Conservation (phyloP, 37 sponge, comb jelly and placozoan genomes). For the Aphrocallistes beatrix region DNA sequence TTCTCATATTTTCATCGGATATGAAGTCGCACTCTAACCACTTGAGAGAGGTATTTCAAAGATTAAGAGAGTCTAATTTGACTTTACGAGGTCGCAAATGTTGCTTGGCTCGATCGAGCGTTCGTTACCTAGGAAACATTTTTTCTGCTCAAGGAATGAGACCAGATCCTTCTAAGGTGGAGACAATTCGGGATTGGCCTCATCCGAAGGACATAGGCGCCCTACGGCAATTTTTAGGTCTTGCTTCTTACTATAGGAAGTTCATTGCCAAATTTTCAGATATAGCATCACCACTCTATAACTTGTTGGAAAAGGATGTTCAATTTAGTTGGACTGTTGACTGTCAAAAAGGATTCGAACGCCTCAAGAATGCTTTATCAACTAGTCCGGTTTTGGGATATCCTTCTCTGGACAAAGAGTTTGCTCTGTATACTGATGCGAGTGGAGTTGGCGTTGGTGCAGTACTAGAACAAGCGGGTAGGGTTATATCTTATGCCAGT, state of each 20-base stretch:
- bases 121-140: slow-evolving; percentile 22
- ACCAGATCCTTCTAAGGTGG: slow-evolving; percentile 24
- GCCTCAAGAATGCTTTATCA: background rate
- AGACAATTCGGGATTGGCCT: slow-evolving; percentile 12
- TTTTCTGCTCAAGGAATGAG: slow-evolving; percentile 22
- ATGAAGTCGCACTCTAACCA: background rate
- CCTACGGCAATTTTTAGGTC: background rate
- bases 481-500: slow-evolving; percentile 27
- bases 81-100: slow-evolving; percentile 18
- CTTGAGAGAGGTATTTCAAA: slow-evolving; percentile 9
- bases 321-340: slow-evolving; percentile 12
- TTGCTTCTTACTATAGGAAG: slow-evolving; percentile 24
- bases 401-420: background rate
- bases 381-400: slow-evolving; percentile 6
- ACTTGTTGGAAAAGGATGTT: slow-evolving; percentile 14
- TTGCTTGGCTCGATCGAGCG: background rate
- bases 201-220: slow-evolving; percentile 12
- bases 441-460: slow-evolving; percentile 16
- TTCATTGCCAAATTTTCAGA: slow-evolving; percentile 15
- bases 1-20: slow-evolving; percentile 2
- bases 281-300: slow-evolving; percentile 17
- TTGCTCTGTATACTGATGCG: slow-evolving; percentile 29
- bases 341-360: slow-evolving; percentile 21
- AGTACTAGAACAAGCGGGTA: slow-evolving; percentile 20
- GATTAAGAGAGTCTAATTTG: background rate